Conservation (phyloP, 2,113 vertebrate species). For the Triplophysa tibetana region DNA sequence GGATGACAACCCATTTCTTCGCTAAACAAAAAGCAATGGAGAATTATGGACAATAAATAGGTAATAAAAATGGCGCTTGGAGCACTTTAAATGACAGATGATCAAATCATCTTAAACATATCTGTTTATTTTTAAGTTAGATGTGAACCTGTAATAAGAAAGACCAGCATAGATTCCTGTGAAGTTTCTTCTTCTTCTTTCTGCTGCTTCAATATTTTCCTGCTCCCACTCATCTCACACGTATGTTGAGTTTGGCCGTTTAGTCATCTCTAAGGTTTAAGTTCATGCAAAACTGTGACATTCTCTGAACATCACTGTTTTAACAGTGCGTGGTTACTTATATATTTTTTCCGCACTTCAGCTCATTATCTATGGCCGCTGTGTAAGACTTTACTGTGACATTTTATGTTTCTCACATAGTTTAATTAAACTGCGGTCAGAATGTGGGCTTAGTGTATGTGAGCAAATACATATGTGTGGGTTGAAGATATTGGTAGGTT, state of each 20-base stretch:
- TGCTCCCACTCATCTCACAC: constrained; percentile 25
- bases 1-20: not conserved
- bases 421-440: not conserved
- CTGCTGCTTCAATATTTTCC: not conserved
- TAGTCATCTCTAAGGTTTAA: not conserved
- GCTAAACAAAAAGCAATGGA: constrained; percentile 19
- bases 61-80: not conserved
- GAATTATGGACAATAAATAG: not conserved
- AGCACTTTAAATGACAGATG: constrained; percentile 19
- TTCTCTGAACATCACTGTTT: not conserved
- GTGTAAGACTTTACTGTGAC: not conserved
- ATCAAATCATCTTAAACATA: constrained; percentile 9
- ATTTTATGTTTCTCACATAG: not conserved
- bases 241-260: not conserved
- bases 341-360: not conserved
- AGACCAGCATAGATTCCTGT: not conserved
- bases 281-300: constrained; percentile 18
- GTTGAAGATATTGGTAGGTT: not conserved
- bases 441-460: not conserved
- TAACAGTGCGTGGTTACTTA: constrained; percentile 22
- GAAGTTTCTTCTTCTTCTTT: not conserved
- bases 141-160: constrained; percentile 1
- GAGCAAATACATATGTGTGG: not conserved
- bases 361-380: constrained; percentile 14
- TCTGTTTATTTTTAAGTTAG: constrained; percentile 12